Base-by-base conservation (phyloP, 2,797 vertebrate genomes). In the Sorex maritimensis region DNA sequence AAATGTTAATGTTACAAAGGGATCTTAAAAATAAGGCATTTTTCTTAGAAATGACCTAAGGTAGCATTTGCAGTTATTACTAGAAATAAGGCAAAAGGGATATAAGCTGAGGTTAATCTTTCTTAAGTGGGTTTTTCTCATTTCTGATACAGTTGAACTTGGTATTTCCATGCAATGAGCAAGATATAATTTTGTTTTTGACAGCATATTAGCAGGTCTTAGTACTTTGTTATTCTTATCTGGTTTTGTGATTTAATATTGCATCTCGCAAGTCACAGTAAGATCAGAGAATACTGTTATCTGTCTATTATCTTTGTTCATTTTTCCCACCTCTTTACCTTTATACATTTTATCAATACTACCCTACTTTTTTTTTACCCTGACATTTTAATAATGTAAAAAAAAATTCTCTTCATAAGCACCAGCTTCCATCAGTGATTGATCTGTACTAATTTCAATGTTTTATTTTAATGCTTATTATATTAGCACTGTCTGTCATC, bases 401-500 rank as follows among this genome's bases (percentile, higher is more conserved):
- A 34, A 34, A 81, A 84, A 91, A 24, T 44, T 79, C 88, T 52
- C 49, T 52, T 52, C 13, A 11, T 52, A 52, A 52, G 10, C 49
- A 52, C 49, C 49, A 9, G 49, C 49, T 52, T 52, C 49, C 49
- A 52, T 52, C 49, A 52, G 49, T 52, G 11, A 8, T 93, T 86
- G 82, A 77, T 72, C 63, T 87, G 61, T 46, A 63, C 26, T 72
- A 79, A 88, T 86, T 81, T 93, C 80, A 95, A 87, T 23, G 81
- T 75, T 24, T 90, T 49, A 63, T 93, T 95, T 94, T 91, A 91
- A 90, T 81, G 34, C 23, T 74, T 88, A 81, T 81, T 90, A 93
- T 69, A 85, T 73, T 73, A 19, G 34, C 34, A 34, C 34, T 34
- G 34, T 34, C 34, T 34, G 34, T 34, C 34, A 34, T 34, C 34